Base-by-base conservation (phyloP, 2,113 vertebrate genomes). In the Bujurquina vittata region DNA sequence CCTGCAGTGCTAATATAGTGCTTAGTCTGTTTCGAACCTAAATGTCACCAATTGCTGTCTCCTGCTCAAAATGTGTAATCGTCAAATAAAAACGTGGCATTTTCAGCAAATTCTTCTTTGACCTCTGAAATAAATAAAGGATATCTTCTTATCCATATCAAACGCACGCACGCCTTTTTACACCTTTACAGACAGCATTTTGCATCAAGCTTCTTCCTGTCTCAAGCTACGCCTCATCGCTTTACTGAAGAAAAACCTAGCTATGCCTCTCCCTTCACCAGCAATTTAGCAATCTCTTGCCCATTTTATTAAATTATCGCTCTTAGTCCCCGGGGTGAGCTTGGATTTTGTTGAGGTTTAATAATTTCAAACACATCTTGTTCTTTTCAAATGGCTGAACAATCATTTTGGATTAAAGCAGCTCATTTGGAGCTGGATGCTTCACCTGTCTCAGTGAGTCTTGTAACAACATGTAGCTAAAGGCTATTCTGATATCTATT, bases 401-500 rank as follows among this genome's bases (percentile, higher is more conserved):
- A 26, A 78, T 81, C 3, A 56, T 63, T 26, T 46, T 29, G 55
- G 35, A 82, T 58, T 61, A 56, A 75, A 33, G 76, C 31, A 2
- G n/a, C 40, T 79, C 35, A 77, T 63, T 84, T 72, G 37, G 61
- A 76, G 4, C 40, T 12, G 63, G 73, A 73, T 75, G 56, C 65
- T 69, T 83, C 73, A 33, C 65, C 77, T 63, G 83, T n/a, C 59
- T 83, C 60, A 18, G 80, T 79, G 76, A 69, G 84, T 78, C 69
- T 35, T 88, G 79, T 58, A 84, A 86, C 73, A 84, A 83, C 81
- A 74, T 58, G 69, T 63, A 63, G 78, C 83, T 73, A n/a, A 85
- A 67, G 86, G 84, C 79, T 83, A 72, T 81, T 87, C 86, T 80
- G 79, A 91, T 78, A 73, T 84, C 59, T 67, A 69, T 84, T 89